phyloP scores from a whole-genome alignment of 1,140 invertebrate species.

The Linepithema humile region DNA sequence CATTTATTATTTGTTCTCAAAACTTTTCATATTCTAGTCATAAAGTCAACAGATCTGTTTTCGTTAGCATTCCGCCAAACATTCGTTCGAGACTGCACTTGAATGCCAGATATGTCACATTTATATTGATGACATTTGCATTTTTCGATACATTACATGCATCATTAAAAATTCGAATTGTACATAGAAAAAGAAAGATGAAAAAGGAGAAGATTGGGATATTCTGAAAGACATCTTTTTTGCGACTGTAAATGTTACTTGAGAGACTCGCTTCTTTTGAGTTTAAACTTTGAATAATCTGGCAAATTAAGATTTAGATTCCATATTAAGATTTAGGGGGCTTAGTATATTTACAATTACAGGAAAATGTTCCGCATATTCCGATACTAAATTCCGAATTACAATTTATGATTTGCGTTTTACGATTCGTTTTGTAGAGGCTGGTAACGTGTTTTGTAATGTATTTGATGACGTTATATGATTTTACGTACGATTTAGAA shows the following conservation, averaged over 20 bases:
- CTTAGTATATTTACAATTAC: constrained; percentile 37
- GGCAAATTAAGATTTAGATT: too few species aligned
- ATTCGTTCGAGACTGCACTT: neutral
- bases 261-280: neutral
- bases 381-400: constrained; percentile 56
- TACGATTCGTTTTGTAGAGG: constrained; percentile 41
- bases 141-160: neutral
- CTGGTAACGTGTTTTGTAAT: neutral
- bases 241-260: neutral
- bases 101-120: neutral
- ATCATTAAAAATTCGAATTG: neutral
- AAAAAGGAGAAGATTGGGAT: neutral
- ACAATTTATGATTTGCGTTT: constrained; percentile 35
- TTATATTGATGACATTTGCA: neutral
- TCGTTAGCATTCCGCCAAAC: neutral
- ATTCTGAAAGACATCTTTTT: neutral
- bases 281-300: neutral
- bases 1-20: neutral
- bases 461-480: too few species aligned
- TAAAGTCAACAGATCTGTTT: constrained; percentile 4
- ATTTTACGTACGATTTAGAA: neutral
- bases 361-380: neutral
- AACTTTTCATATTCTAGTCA: neutral
- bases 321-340: constrained; percentile 10
- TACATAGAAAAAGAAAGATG: neutral